Percentiles rank a stretch among this genome's conserved stretches.
These are phyloP conservation scores for Maconellicoccus hirsutus DNA, from an alignment of 1,140 invertebrate species.

Conservation along the genomic window DNA sequence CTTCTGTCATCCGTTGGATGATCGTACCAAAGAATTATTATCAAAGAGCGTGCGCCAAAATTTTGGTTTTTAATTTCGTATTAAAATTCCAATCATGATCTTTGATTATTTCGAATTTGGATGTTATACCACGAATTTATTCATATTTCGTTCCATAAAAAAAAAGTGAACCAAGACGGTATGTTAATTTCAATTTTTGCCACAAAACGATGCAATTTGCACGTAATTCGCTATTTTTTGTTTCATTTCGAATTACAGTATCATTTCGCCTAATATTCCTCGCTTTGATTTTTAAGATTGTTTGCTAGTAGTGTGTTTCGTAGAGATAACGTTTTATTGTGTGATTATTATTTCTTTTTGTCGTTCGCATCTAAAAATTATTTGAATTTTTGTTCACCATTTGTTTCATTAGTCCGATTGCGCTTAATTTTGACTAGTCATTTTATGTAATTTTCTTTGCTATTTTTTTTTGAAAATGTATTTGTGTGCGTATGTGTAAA, in stretches of 20 bases:
- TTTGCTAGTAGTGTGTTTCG: background rate
- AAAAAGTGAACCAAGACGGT: too few relatives aligned
- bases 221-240: background rate
- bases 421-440: background rate
- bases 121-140: background rate
- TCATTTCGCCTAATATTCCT: background rate
- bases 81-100: background rate
- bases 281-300: background rate
- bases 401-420: background rate
- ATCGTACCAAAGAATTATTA: too few relatives aligned
- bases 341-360: background rate
- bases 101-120: too few relatives aligned
- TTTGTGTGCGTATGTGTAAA: background rate
- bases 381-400: constrained; percentile 2
- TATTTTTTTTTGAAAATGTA: too few relatives aligned
- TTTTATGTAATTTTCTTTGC: too few relatives aligned
- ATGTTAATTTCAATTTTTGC: background rate
- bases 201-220: background rate
- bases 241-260: background rate
- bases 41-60: too few relatives aligned
- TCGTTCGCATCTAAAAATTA: background rate
- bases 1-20: too few relatives aligned
- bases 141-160: background rate
- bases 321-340: background rate
- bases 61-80: too few relatives aligned